These are phyloP conservation scores for Acromyrmex echinatior DNA, from an alignment of 1,140 invertebrate genomes.

Conservation along the genomic window DNA sequence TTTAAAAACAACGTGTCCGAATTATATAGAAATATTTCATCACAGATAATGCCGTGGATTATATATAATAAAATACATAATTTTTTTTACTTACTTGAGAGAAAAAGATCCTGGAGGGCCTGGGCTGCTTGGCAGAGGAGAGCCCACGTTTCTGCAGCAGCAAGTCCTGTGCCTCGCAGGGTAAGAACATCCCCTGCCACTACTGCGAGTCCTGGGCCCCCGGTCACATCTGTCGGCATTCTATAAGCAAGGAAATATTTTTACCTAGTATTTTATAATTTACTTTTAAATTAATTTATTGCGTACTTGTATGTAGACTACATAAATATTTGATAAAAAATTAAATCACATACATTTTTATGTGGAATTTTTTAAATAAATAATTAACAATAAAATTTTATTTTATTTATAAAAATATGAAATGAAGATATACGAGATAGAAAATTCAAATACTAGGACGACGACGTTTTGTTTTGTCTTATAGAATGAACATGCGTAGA, in stretches of 20 bases:
- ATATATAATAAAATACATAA: background rate
- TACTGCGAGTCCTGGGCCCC: conserved; percentile 82
- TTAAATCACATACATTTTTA: background rate
- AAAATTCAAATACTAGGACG: background rate
- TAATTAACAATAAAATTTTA: conserved; percentile 4
- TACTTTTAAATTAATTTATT: background rate
- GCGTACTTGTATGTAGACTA: no score
- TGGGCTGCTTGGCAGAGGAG: conserved; percentile 89
- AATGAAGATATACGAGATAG: background rate
- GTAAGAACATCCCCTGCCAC: conserved; percentile 86
- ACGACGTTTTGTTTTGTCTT: background rate
- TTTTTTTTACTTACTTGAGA: conserved; percentile 87
- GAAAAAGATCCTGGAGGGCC: conserved; percentile 89
- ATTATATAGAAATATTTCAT: background rate
- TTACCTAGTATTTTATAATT: background rate
- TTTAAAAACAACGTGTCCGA: background rate
- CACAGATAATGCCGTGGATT: background rate
- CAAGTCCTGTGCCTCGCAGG: conserved; percentile 86
- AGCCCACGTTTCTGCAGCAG: conserved; percentile 88
- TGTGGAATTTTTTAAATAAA: background rate
- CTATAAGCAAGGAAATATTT: conserved; percentile 74
- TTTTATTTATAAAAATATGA: background rate
- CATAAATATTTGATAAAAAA: background rate
- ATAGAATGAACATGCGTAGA: conserved; percentile 34
- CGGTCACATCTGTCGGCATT: conserved; percentile 84